phyloP scores from a whole-genome alignment of 2,113 vertebrate species.

The Pangasianodon hypophthalmus region DNA sequence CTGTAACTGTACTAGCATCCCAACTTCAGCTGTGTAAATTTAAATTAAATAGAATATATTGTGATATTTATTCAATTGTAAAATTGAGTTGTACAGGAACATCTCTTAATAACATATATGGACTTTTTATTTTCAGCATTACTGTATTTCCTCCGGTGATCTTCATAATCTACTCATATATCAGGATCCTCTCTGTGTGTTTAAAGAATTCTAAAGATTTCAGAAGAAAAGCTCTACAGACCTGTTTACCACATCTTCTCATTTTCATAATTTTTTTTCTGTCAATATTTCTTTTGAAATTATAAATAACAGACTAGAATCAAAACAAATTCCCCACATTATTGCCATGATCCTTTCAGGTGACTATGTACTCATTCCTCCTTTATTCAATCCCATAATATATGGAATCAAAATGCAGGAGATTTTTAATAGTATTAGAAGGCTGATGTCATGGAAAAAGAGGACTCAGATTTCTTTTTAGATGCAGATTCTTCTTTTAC shows the following conservation, averaged over 20 bases:
- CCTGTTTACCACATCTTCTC: conserved; percentile 10
- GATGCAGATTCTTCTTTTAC: neutral
- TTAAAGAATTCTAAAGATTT: neutral
- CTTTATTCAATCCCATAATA: conserved; percentile 16
- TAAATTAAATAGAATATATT: conserved; percentile 32
- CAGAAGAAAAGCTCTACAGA: conserved; percentile 17
- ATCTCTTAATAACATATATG: conserved; percentile 19
- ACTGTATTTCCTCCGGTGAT: conserved; percentile 14
- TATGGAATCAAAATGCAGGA: conserved; percentile 26
- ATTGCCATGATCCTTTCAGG: conserved; percentile 3
- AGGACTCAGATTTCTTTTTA: neutral
- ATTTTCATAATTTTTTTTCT: neutral
- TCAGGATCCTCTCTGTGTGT: neutral
- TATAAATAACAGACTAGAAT: conserved; percentile 17
- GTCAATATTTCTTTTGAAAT: neutral
- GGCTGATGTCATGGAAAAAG: neutral
- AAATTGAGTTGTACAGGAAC: conserved; percentile 33
- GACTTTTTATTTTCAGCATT: conserved; percentile 3
- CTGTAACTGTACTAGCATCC: neutral
- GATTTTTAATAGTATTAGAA: conserved; percentile 6
- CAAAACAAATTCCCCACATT: conserved; percentile 7
- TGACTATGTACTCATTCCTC: neutral
- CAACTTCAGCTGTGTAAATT: conserved; percentile 25
- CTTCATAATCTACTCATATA: neutral
- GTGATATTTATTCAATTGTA: conserved; percentile 18